A percentile compares a stretch with the other conserved stretches of the same genome.
These are phyloP conservation scores for Athrips mouffetella DNA, from an alignment of 2,888 invertebrate genomes.

Conservation along the genomic window DNA sequence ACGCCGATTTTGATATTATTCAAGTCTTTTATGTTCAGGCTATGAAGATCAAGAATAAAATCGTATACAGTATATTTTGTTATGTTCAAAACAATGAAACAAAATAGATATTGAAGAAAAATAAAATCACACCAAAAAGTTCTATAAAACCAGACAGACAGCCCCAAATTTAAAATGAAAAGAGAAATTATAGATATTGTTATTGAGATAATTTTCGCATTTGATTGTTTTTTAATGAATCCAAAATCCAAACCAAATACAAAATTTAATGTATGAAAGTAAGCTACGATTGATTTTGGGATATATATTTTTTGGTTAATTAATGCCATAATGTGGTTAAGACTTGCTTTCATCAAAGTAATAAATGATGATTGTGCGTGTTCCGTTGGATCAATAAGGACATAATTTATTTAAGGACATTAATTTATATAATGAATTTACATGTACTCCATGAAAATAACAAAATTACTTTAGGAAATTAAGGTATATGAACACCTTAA, in stretches of 20 bases:
- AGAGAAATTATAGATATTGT: background rate
- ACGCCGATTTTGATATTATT: background rate
- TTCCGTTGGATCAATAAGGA: no score
- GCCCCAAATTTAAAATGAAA: background rate
- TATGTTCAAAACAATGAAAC: background rate
- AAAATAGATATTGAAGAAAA: background rate
- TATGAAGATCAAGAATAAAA: background rate
- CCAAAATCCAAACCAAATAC: conserved; percentile 4
- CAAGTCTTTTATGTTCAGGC: background rate
- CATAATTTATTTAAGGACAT: no score
- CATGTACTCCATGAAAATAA: no score
- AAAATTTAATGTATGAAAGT: background rate
- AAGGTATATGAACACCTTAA: no score
- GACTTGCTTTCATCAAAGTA: background rate
- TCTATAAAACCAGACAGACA: background rate
- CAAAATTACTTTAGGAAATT: no score
- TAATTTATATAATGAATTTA: no score
- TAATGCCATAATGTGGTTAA: background rate
- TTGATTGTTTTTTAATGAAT: background rate
- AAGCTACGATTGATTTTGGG: background rate
- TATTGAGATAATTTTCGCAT: background rate
- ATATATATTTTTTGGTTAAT: background rate
- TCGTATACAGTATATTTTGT: background rate
- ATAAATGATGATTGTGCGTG: no score
- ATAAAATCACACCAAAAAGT: background rate